A percentile compares a stretch with the other conserved stretches of the same genome.
Conservation (phyloP, 2,797 vertebrate genomes). For the Brachyrhaphis roseni region DNA sequence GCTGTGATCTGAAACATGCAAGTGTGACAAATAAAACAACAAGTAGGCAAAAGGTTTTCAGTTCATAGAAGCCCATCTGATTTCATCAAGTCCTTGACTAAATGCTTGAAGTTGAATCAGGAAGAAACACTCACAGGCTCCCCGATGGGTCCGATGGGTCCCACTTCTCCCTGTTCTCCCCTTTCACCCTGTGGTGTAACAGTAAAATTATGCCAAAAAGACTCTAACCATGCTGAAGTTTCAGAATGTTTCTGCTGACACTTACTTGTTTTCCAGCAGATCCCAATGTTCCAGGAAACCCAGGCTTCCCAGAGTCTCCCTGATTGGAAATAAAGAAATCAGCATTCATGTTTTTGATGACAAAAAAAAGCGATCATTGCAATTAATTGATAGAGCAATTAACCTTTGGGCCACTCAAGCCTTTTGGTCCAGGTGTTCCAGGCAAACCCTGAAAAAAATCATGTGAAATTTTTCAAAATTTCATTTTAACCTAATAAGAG, state of each 20-base stretch:
- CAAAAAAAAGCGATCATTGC: neutral
- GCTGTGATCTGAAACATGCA: neutral
- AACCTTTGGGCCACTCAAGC: slow-evolving; percentile 89
- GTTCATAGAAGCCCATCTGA: neutral
- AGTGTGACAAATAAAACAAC: neutral
- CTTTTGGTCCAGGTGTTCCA: slow-evolving; percentile 89
- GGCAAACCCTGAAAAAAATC: slow-evolving; percentile 87
- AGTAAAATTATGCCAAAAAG: slow-evolving; percentile 23
- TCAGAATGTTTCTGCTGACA: slow-evolving; percentile 20
- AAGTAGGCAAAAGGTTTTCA: neutral
- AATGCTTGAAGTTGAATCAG: neutral
- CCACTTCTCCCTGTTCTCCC: slow-evolving; percentile 89
- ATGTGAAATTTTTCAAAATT: slow-evolving; percentile 8
- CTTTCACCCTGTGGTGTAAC: slow-evolving; percentile 85
- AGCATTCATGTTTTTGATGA: slow-evolving; percentile 23
- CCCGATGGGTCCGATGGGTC: slow-evolving; percentile 88
- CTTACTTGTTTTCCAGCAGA: slow-evolving; percentile 92
- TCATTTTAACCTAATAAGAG: neutral
- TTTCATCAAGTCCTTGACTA: neutral
- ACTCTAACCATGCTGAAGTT: neutral
- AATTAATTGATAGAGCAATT: slow-evolving; percentile 13
- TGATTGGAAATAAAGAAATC: slow-evolving; percentile 57
- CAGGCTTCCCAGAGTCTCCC: slow-evolving; percentile 86
- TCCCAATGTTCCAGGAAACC: slow-evolving; percentile 89
- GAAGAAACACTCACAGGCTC: slow-evolving; percentile 84